Evolutionary conservation across 2,888 invertebrate species (phyloP), one percentile per base, ranked within the genome.

Genomic region (Beris chalybata): DNA sequence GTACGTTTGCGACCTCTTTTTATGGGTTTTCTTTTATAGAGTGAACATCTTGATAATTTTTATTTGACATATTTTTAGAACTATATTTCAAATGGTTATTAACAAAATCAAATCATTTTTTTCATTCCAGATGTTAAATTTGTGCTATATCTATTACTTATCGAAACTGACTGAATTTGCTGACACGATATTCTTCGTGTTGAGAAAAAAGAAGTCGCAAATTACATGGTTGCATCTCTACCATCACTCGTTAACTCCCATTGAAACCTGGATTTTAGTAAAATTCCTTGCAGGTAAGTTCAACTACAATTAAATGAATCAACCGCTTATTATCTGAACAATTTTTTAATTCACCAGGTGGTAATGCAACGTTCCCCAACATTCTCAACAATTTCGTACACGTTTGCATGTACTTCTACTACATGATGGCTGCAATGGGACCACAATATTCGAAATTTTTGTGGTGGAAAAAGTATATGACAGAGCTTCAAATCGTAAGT

Each of bases 381-480:
- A 76, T 95, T 69, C 86, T 96, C 71, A 97, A 97, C 82, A 92
- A 95, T 53, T 95, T 96, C 74, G 95, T 97, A 22, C 97, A 97
- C 77, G 89, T 97, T 67, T 86, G 96, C 74, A 97, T 97, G 96
- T 97, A 97, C 79, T 85, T 89, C 45, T 97, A 97, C 79, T 95
- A 95, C 75, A 85, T 96, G 84, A 80, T 96, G 74, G 89, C 97
- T 0, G 95, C 95, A 1, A 83, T 95, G 81, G 92, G 96, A 48
- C 96, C 95, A 1, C 86, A 89, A 73, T 92, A 89, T 77, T 92
- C 93, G 77, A 89, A 89, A 79, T 95, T 91, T 79, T 83, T 96
- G 70, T 95, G 93, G 89, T 96, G 96, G 96, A 97, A 96, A 81
- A 91, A 89, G 74, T 91, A 96, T 79, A 89, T 97, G 78, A 96